Evolutionary conservation across 2,797 vertebrate genomes (phyloP).

Genomic region (Anabas testudineus): DNA sequence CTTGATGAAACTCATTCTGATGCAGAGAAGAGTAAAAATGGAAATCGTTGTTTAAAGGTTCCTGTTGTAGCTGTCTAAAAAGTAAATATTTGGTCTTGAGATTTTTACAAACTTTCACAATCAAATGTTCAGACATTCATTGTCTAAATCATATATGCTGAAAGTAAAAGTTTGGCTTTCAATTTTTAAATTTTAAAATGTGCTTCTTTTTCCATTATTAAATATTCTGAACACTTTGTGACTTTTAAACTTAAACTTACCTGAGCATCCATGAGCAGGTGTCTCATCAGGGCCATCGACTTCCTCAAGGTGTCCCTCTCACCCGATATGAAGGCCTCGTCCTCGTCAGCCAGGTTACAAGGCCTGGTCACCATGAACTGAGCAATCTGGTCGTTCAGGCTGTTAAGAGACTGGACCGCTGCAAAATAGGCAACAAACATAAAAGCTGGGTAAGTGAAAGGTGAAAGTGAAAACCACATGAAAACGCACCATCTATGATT

Average conservation of each 20-base stretch:
- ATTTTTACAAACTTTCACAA: no score
- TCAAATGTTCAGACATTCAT: no score
- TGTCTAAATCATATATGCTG: no score
- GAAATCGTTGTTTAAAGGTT: no score
- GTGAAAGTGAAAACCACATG: neutral
- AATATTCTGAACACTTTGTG: no score
- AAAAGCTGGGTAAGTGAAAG: neutral
- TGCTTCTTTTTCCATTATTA: no score
- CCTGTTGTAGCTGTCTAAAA: no score
- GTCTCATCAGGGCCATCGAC: conserved; percentile 95
- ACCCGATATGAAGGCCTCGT: conserved; percentile 86
- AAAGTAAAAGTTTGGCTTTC: no score
- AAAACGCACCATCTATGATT: neutral
- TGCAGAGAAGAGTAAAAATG: no score
- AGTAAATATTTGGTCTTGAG: no score
- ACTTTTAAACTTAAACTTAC: conserved; percentile 67
- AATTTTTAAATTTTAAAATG: no score
- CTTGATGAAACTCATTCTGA: no score
- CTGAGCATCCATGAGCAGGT: conserved; percentile 95
- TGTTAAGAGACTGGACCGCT: conserved; percentile 95
- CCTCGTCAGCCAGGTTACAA: conserved; percentile 86
- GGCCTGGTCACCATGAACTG: conserved; percentile 93
- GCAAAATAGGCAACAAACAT: conserved; percentile 52
- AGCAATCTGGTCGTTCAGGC: conserved; percentile 94
- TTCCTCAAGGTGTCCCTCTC: conserved; percentile 92